A percentile compares a stretch with the other conserved stretches of the same genome.
These are phyloP conservation scores for Embiotoca jacksoni DNA, from an alignment of 2,113 vertebrate genomes.

Conservation along the genomic window DNA sequence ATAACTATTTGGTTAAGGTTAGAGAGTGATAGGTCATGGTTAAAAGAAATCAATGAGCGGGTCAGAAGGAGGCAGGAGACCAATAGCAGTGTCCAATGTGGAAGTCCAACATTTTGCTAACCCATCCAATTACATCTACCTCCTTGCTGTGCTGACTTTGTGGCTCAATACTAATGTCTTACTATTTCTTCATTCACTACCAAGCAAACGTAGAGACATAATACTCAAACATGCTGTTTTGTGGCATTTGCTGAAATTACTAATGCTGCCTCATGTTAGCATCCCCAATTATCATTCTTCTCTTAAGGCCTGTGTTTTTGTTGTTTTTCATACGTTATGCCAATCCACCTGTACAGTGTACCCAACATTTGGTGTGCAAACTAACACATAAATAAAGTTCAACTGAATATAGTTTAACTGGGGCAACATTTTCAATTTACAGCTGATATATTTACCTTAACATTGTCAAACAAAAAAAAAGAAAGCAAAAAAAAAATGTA, in stretches of 20 bases:
- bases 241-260: neutral
- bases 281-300: neutral
- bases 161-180: neutral
- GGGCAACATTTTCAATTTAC: no score
- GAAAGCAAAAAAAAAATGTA: no score
- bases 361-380: neutral
- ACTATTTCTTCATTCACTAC: constrained; percentile 1
- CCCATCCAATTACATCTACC: neutral
- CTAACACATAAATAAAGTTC: no score
- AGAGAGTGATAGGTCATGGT: neutral
- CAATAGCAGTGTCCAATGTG: neutral
- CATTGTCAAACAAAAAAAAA: no score
- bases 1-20: neutral
- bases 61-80: neutral
- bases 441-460: no score
- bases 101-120: constrained; percentile 6
- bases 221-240: neutral
- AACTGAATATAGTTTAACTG: neutral
- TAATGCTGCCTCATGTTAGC: neutral
- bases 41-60: neutral
- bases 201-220: neutral
- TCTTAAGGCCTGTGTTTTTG: no score
- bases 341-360: neutral
- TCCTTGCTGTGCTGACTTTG: neutral
- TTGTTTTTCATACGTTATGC: no score